These are phyloP conservation scores for Epirrita christyi DNA, from an alignment of 2,888 invertebrate genomes.

Conservation along the genomic window DNA sequence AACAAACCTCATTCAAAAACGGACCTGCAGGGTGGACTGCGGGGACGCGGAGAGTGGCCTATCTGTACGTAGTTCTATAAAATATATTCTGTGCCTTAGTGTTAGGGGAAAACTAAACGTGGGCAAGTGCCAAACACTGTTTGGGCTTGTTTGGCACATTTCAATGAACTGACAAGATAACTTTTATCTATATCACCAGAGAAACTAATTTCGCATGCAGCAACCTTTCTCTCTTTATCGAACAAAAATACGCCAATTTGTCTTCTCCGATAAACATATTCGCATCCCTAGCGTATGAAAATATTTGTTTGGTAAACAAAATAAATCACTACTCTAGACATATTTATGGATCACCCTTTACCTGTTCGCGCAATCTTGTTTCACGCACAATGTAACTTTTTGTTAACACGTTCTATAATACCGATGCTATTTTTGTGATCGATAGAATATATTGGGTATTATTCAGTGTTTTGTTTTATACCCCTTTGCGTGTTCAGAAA, in stretches of 20 bases:
- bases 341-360: slow-evolving; percentile 45
- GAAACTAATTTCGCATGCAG: too few relatives aligned
- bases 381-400: slow-evolving; percentile 45
- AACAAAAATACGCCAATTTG: slow-evolving; percentile 14
- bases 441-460: background rate
- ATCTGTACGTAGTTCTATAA: too few relatives aligned
- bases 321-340: slow-evolving; percentile 48
- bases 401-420: slow-evolving; percentile 37
- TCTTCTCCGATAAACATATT: slow-evolving; percentile 14
- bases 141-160: background rate
- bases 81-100: too few relatives aligned
- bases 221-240: background rate
- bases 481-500: too few relatives aligned
- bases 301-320: slow-evolving; percentile 42
- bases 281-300: slow-evolving; percentile 14
- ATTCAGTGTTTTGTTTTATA: too few relatives aligned
- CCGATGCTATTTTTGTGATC: background rate
- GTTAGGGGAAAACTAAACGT: too few relatives aligned
- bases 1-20: too few relatives aligned
- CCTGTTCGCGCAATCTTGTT: slow-evolving; percentile 46
- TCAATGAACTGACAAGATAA: too few relatives aligned
- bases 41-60: too few relatives aligned
- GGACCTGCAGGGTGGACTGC: too few relatives aligned
- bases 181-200: too few relatives aligned
- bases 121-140: background rate